Evolutionary conservation across 2,113 vertebrate species (phyloP), one percentile per base, ranked within the genome.

Genomic region (Sinocyclocheilus grahami): DNA sequence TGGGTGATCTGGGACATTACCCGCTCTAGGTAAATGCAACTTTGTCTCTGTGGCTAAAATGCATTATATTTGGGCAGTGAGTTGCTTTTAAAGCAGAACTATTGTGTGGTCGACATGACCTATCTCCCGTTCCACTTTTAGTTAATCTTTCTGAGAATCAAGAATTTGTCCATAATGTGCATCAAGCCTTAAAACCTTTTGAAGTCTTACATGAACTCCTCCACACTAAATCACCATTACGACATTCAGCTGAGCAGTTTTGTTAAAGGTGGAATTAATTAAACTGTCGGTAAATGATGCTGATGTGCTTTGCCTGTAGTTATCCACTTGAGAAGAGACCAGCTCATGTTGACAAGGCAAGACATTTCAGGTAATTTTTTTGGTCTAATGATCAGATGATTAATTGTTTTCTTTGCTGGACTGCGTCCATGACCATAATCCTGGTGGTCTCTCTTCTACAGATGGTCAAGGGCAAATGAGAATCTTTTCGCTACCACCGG

Each of bases 1-100:
- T 99, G 98, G 98, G 88, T 98, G 80, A 96, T 99, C 90, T 99
- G 98, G 98, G 97, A 99, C 90, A 97, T 98, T 84, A 95, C 97
- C 69, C 94, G 95, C 42, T 99, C 98, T 93, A 99, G 98, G 98
- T 99, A 93, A 91, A 9, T 5, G 4, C 16, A 46, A 48, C 3
- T 18, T 33, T 27, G 3, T 11, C 13, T 53, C 27, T 51, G 12
- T 42, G 22, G 69, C 22, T 16, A 69, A n/a, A 3, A 27, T 46
- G 14, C 39, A 11, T 37, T 58, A 20, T 55, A 9, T 67, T n/a
- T 80, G 63, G 33, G 30, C 39, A 53, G 24, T 46, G 39, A 30
- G 80, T 22, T 65, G 8, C n/a, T 81, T 46, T 63, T 39, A 16
- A 46, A 27, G 37, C 14, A 81, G 60, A 81, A 48, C 8, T 65